These are phyloP conservation scores for Aspidiotus rigidus DNA, from an alignment of 2,888 invertebrate species.

Conservation along the genomic window DNA sequence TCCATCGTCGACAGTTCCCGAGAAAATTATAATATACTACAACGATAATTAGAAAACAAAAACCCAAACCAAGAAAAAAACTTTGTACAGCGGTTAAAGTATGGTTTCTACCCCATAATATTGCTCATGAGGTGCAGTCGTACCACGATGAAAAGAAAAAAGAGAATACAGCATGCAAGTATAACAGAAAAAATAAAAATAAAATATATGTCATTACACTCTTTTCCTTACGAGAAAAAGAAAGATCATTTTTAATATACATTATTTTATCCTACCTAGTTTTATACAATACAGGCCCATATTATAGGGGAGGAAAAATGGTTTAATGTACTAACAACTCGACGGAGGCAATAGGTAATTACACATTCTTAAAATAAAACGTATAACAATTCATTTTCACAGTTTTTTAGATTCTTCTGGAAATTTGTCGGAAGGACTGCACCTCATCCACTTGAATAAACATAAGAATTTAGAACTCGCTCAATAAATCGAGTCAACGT, in stretches of 20 bases:
- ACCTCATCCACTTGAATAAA: conserved; percentile 1
- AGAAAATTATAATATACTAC: background rate
- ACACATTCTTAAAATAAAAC: conserved; percentile 1
- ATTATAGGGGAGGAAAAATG: background rate
- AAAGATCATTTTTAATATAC: background rate
- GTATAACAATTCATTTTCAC: background rate
- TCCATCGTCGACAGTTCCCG: background rate
- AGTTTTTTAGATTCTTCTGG: background rate
- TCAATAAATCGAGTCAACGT: no score
- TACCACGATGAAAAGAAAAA: background rate
- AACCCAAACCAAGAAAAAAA: background rate
- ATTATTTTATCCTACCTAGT: background rate
- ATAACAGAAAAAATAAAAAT: background rate
- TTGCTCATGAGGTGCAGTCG: background rate
- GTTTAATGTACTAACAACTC: background rate
- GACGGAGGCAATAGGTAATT: background rate
- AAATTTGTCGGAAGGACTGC: background rate
- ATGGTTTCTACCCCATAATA: background rate
- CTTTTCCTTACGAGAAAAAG: background rate
- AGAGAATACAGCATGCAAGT: background rate
- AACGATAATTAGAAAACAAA: background rate
- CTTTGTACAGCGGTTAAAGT: no score
- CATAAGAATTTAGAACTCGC: background rate
- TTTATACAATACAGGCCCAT: background rate
- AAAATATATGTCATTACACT: background rate